Evolutionary conservation across 1,140 invertebrate species (phyloP), one percentile per base, ranked within the genome.

Genomic region (Drosophila burlai): DNA sequence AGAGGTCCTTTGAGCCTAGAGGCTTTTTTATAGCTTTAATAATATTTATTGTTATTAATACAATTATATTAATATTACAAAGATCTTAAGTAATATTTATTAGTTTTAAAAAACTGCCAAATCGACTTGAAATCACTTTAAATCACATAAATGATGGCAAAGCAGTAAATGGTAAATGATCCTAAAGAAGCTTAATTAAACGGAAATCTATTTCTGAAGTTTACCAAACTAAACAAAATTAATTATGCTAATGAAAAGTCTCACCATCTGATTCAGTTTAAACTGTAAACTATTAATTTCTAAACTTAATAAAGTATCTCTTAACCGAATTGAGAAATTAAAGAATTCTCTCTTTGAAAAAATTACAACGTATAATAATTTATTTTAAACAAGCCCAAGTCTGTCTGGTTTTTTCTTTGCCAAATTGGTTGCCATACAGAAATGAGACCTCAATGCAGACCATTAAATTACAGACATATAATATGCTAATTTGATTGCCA

Each of bases 361-460:
- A 52, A 52, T 34, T 36, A 34, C 18, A 21, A 21, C 13, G 0
- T 21, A 15, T 4, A 36, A 24, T 10, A 24, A 54, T 54, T 54
- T 36, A 24, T 36, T 54, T 21, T 1, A 54, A 38, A 54, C 21
- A 21, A 15, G 18, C 3, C 18, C 29, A 4, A 21, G 26, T n/a
- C 29, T 29, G 16, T n/a, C 21, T 47, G 1, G 1, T 6, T 50
- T 16, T 11, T 24, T 36, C 8, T 55, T 54, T 54, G 50, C 50
- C 31, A 54, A 54, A 49, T 49, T 36, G 49, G 52, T 62, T 52
- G 21, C 47, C 60, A 55, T 40, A 24, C 16, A 16, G 24, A 34
- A 58, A 63, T 18, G n/a, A 66, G 43, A 45, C 21, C 13, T 63
- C 42, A 63, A 63, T 66, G 63, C 63, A 66, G 62, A 38, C 26